Evolutionary conservation across 2,797 vertebrate genomes (phyloP).

Genomic region (Morelia viridis): DNA sequence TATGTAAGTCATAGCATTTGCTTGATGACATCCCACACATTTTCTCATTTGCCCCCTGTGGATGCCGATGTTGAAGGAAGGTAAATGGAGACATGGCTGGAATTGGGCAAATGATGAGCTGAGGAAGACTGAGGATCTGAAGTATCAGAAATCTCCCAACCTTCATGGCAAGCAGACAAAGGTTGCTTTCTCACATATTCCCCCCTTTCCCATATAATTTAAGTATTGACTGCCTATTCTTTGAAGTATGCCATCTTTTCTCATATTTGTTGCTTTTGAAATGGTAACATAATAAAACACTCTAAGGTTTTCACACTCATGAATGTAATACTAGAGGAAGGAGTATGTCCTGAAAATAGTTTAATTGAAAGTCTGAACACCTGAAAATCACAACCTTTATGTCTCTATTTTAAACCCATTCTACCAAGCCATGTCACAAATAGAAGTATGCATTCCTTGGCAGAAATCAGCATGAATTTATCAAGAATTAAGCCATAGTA

Average conservation of each 20-base stretch:
- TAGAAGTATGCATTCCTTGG: neutral
- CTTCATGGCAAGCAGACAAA: neutral
- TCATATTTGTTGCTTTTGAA: neutral
- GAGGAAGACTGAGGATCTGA: neutral
- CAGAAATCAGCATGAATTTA: neutral
- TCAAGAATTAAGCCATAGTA: neutral
- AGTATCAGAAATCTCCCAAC: neutral
- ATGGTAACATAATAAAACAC: neutral
- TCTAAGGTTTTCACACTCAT: neutral
- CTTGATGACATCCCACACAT: neutral
- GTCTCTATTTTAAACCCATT: slow-evolving; percentile 46
- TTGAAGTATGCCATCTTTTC: neutral
- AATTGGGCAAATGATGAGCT: neutral
- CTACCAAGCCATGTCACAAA: neutral
- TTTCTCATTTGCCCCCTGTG: neutral
- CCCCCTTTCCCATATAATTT: neutral
- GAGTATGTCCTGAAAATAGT: slow-evolving; percentile 31
- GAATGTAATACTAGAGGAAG: slow-evolving; percentile 28
- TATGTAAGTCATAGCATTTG: neutral
- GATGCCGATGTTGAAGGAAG: neutral
- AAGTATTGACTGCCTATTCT: neutral
- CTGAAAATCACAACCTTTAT: slow-evolving; percentile 49
- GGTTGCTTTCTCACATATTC: neutral
- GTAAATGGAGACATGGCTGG: neutral
- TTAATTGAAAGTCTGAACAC: slow-evolving; percentile 51